These are phyloP conservation scores for Drosophila insularis DNA, from an alignment of 1,140 invertebrate genomes.

Conservation along the genomic window DNA sequence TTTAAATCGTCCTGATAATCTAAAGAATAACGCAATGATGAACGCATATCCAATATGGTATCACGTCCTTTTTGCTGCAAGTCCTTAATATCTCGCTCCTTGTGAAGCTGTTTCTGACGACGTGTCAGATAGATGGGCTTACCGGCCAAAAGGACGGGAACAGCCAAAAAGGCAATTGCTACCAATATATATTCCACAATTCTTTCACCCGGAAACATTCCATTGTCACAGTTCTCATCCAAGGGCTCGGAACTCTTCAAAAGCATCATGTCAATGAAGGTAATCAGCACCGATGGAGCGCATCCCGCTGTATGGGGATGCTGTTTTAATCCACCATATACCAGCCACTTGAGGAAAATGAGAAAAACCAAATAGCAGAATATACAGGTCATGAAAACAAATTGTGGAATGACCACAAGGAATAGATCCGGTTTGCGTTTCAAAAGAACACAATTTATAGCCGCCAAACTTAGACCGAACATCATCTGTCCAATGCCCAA, in stretches of 20 bases:
- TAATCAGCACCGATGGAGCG: slow-evolving; percentile 90
- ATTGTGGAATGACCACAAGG: slow-evolving; percentile 95
- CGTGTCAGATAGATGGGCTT: slow-evolving; percentile 88
- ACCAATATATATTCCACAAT: slow-evolving; percentile 87
- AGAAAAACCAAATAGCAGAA: slow-evolving; percentile 97
- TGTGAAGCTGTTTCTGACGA: slow-evolving; percentile 20
- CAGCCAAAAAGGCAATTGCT: slow-evolving; percentile 86
- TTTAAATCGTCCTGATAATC: slow-evolving; percentile 16
- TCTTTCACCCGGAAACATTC: slow-evolving; percentile 86
- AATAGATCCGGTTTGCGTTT: slow-evolving; percentile 90
- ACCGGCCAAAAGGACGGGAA: slow-evolving; percentile 91
- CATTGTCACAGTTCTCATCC: slow-evolving; percentile 84
- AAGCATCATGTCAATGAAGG: slow-evolving; percentile 93
- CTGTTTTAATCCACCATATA: slow-evolving; percentile 95
- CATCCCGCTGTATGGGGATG: slow-evolving; percentile 84
- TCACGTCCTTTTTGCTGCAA: slow-evolving; percentile 13
- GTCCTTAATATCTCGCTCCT: background rate
- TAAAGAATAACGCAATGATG: slow-evolving; percentile 34
- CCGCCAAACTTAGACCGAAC: slow-evolving; percentile 94
- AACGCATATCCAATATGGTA: slow-evolving; percentile 52
- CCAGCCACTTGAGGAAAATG: slow-evolving; percentile 96
- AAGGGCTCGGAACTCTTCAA: slow-evolving; percentile 80
- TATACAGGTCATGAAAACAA: slow-evolving; percentile 93
- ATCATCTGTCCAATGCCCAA: slow-evolving; percentile 98
- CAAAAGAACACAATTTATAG: slow-evolving; percentile 95